Evolutionary conservation across 2,888 invertebrate species (phyloP).

Genomic region (Gasteruption jaculator): DNA sequence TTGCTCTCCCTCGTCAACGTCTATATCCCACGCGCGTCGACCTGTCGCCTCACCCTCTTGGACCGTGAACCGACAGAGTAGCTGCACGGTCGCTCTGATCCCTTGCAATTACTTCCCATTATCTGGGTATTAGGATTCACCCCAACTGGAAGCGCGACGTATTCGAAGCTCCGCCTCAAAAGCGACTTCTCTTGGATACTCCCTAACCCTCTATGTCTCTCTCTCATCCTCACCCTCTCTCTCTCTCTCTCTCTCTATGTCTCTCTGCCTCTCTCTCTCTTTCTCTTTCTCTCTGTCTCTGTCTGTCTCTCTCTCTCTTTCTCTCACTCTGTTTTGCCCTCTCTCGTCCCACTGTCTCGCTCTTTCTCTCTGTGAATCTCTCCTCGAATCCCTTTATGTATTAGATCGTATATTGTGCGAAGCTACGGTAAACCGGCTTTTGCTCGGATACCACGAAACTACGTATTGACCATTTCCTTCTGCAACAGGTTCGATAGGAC

Average conservation of each 20-base stretch:
- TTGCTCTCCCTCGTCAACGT: slow-evolving; percentile 23
- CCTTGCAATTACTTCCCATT: slow-evolving; percentile 53
- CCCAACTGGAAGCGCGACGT: slow-evolving; percentile 46
- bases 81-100: slow-evolving; percentile 48
- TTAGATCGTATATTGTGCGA: too few relatives aligned
- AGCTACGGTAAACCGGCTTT: too few relatives aligned
- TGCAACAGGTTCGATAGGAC: too few relatives aligned
- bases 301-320: too few relatives aligned
- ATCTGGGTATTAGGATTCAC: slow-evolving; percentile 52
- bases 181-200: background rate
- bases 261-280: too few relatives aligned
- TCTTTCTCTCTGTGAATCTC: too few relatives aligned
- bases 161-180: slow-evolving; percentile 38
- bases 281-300: too few relatives aligned
- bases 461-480: too few relatives aligned
- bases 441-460: too few relatives aligned
- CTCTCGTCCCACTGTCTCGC: too few relatives aligned
- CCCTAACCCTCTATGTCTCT: background rate
- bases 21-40: slow-evolving; percentile 18
- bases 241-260: slow-evolving; percentile 1
- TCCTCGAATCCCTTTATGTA: too few relatives aligned
- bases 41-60: slow-evolving; percentile 27
- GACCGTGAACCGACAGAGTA: slow-evolving; percentile 33
- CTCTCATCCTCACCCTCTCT: background rate
- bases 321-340: too few relatives aligned